Conservation (phyloP, 2,113 vertebrate genomes). For the Xiphorhynchus elegans region DNA sequence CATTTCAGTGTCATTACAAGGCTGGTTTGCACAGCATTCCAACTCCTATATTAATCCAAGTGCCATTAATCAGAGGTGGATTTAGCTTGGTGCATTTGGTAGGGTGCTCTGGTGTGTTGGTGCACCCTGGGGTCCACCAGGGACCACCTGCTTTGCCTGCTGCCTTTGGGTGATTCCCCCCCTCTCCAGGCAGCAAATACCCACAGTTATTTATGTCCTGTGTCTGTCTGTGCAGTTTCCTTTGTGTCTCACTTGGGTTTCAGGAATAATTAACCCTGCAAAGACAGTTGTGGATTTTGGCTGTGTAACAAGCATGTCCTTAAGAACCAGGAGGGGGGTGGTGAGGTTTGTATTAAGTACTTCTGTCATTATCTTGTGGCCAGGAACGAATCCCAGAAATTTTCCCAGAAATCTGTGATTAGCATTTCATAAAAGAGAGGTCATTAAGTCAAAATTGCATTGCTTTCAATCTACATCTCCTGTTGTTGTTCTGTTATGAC, state of each 20-base stretch:
- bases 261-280: neutral
- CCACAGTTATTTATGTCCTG: neutral
- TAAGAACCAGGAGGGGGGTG: neutral
- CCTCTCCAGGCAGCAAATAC: neutral
- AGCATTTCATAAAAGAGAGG: neutral
- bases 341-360: neutral
- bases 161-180: neutral
- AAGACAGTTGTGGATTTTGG: neutral
- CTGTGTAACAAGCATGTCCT: neutral
- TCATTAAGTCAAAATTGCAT: neutral
- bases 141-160: neutral
- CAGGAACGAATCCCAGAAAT: neutral
- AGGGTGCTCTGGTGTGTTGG: neutral
- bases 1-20: neutral
- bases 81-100: neutral
- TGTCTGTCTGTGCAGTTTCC: neutral
- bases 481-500: neutral
- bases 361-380: neutral
- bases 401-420: neutral
- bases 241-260: neutral
- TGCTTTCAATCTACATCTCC: neutral
- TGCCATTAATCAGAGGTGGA: neutral
- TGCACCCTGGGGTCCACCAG: neutral
- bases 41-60: neutral
- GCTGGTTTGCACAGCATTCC: neutral